Base-by-base conservation (phyloP, 2,888 invertebrate genomes). In the Heliconius hortense region DNA sequence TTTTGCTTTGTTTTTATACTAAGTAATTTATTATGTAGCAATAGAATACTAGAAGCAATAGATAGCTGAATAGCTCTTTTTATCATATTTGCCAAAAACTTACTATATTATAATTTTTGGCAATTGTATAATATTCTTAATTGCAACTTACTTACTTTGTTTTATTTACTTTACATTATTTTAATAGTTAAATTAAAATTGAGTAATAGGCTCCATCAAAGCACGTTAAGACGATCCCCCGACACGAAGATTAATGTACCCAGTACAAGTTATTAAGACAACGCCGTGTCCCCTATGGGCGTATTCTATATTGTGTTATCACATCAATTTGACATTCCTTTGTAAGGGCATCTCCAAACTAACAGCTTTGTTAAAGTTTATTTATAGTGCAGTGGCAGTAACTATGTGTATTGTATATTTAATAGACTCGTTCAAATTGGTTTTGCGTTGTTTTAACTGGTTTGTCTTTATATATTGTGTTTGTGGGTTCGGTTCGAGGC, bases 221-320 rank as follows among this genome's bases (percentile, higher is more conserved):
- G 18, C 70, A 31, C 24, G 26, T 28, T 71, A 60, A 62, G 71
- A 53, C 69, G 28, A 71, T 71, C 71, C 71, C 71, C 60, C 28
- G 71, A 71, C 71, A 60, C 43, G 39, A 67, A 77, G 77, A 78
- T 78, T 78, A 80, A 79, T 79, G 76, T 74, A 76, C 73, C 70
- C 72, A 73, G 68, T 73, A 74, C 75, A 70, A 77, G 77, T 80
- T 78, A 79, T 75, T 56, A 73, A 59, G 68, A 68, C 72, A 73
- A 68, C 73, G 70, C 75, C 73, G 69, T 74, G 69, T 69, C 70
- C 77, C 77, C 79, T 70, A 72, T 73, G 72, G 76, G 69, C 69
- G 72, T 69, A 67, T 70, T 63, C 73, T 53, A 76, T 77, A 79
- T 78, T 77, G 76, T 70, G 66, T 72, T 79, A 75, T 76, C 73